Percentiles rank a stretch among this genome's conserved stretches.
Conservation (phyloP, 2,888 invertebrate species). For the Liopterus haemorrhoidalis region DNA sequence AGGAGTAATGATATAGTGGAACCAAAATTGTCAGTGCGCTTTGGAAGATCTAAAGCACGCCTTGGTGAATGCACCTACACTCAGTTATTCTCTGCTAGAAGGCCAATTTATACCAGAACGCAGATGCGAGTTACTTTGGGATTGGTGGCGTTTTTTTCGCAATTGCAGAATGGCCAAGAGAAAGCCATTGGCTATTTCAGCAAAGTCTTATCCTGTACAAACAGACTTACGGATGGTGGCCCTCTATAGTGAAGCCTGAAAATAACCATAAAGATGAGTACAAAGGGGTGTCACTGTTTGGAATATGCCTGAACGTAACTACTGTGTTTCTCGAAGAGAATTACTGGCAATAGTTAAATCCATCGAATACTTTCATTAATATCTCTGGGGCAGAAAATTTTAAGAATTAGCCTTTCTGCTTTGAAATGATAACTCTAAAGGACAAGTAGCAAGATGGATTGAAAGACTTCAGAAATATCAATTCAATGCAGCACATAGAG, state of each 20-base stretch:
- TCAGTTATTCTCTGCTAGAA: background rate
- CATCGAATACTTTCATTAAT: slow-evolving; percentile 19
- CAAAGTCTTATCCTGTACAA: slow-evolving; percentile 1
- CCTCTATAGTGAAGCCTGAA: too few species aligned
- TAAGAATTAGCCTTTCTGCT: slow-evolving; percentile 24
- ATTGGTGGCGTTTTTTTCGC: too few species aligned
- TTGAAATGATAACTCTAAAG: slow-evolving; percentile 26
- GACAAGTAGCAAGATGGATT: slow-evolving; percentile 30
- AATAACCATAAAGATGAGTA: too few species aligned
- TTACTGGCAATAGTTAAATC: slow-evolving; percentile 16
- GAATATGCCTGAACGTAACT: slow-evolving; percentile 18
- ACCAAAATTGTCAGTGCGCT: too few species aligned
- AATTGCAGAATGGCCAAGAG: slow-evolving; percentile 20
- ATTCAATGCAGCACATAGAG: slow-evolving; percentile 24
- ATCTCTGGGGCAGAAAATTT: slow-evolving; percentile 17
- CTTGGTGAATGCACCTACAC: background rate
- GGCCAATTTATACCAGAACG: background rate
- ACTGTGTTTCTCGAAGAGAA: slow-evolving; percentile 28
- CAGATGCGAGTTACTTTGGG: too few species aligned
- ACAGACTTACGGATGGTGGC: too few species aligned
- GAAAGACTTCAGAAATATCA: slow-evolving; percentile 26
- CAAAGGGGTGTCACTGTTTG: too few species aligned
- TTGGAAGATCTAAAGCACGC: background rate
- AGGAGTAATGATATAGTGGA: too few species aligned
- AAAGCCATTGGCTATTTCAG: slow-evolving; percentile 23